Percentiles rank a stretch among this genome's conserved stretches.
Conservation (phyloP, 2,888 invertebrate genomes). For the Tiliacea citrago region DNA sequence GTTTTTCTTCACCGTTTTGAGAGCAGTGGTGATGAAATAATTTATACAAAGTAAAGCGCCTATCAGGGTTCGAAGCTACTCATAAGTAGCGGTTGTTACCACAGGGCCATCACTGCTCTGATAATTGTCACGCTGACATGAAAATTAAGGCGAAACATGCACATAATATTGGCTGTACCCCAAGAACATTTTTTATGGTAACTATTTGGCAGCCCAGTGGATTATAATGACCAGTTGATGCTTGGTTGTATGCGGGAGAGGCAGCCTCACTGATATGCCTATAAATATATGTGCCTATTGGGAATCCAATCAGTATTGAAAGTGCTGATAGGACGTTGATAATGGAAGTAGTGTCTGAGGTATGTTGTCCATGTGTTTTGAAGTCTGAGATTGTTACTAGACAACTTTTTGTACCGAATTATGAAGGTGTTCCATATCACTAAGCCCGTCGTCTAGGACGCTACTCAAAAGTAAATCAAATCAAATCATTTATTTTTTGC, state of each 20-base stretch:
- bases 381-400: neutral
- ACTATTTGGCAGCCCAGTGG: slow-evolving; percentile 53
- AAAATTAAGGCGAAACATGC: slow-evolving; percentile 41
- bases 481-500: too few species aligned
- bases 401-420: neutral
- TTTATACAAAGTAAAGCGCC: too few species aligned
- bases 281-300: slow-evolving; percentile 12
- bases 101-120: too few species aligned
- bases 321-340: neutral
- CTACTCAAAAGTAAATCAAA: too few species aligned
- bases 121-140: slow-evolving; percentile 32
- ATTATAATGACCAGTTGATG: slow-evolving; percentile 56
- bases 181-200: slow-evolving; percentile 52
- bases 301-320: slow-evolving; percentile 4
- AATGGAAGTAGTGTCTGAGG: neutral
- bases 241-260: slow-evolving; percentile 27
- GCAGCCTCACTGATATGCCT: slow-evolving; percentile 2
- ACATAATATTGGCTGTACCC: slow-evolving; percentile 49
- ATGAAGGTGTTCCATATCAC: neutral
- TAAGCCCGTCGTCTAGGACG: too few species aligned
- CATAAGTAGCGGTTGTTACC: too few species aligned
- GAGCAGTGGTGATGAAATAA: too few species aligned
- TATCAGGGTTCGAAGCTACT: too few species aligned
- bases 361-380: neutral
- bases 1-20: too few species aligned